phyloP scores from a whole-genome alignment of 2,888 invertebrate species.

The Eupeodes luniger region DNA sequence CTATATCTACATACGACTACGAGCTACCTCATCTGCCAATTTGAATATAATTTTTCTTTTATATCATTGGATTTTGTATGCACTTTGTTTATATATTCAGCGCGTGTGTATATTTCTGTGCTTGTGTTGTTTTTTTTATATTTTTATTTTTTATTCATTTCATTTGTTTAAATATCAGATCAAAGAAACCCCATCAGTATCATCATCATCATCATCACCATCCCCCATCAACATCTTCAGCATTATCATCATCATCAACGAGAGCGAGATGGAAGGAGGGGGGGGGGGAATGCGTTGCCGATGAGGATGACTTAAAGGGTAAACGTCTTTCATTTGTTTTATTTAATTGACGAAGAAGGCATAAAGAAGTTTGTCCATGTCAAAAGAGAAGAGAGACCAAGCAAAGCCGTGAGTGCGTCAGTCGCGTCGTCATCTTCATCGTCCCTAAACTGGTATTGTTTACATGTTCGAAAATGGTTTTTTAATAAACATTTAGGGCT shows the following conservation, averaged over 20 bases:
- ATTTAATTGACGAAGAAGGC: constrained; percentile 72
- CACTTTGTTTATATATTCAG: constrained; percentile 74
- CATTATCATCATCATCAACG: constrained; percentile 1
- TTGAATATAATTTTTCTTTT: constrained; percentile 34
- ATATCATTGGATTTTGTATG: constrained; percentile 50
- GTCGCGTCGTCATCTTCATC: background rate
- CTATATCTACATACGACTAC: too few relatives aligned
- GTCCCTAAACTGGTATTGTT: constrained; percentile 47
- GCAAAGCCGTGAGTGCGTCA: constrained; percentile 4
- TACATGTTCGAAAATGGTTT: constrained; percentile 67
- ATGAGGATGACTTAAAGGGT: constrained; percentile 48
- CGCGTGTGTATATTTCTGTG: constrained; percentile 68
- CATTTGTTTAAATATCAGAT: constrained; percentile 75
- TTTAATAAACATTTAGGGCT: constrained; percentile 60
- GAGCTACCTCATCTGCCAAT: constrained; percentile 35
- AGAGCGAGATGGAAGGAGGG: background rate
- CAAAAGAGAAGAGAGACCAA: constrained; percentile 46
- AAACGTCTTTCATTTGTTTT: constrained; percentile 72
- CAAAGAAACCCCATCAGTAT: constrained; percentile 64
- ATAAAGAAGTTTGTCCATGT: constrained; percentile 60
- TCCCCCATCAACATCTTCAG: constrained; percentile 1
- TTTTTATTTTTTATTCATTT: constrained; percentile 32
- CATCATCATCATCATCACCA: constrained; percentile 30
- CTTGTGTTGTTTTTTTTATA: constrained; percentile 60
- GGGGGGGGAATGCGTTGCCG: background rate